A percentile compares a stretch with the other conserved stretches of the same genome.
These are phyloP conservation scores for Epizoanthus illoricatus DNA, from an alignment of 92 coral and sea anemone species.

Conservation along the genomic window DNA sequence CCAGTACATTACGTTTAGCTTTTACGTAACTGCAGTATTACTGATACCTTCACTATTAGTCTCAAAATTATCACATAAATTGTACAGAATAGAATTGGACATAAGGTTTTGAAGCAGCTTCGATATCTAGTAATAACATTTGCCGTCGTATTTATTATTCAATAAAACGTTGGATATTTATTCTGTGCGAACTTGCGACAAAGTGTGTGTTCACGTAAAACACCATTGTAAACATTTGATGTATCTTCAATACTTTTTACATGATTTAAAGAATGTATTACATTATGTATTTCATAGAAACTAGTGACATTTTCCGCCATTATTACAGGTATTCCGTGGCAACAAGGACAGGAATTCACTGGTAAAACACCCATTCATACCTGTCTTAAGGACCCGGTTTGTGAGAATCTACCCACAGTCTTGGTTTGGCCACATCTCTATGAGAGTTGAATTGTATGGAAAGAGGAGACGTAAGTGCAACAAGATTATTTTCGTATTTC, in stretches of 20 bases:
- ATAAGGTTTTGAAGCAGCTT: too few species aligned
- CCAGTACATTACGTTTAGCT: too few species aligned
- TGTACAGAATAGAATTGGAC: too few species aligned
- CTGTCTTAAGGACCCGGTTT: slow-evolving; percentile 55
- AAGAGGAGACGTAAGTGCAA: slow-evolving; percentile 42
- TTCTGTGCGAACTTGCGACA: too few species aligned
- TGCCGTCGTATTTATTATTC: too few species aligned
- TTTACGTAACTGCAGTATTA: too few species aligned
- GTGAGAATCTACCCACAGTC: slow-evolving; percentile 71
- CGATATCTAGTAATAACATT: too few species aligned
- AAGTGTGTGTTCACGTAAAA: neutral
- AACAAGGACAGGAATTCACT: slow-evolving; percentile 66
- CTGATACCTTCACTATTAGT: too few species aligned
- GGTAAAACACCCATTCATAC: slow-evolving; percentile 67
- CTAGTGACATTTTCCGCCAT: neutral
- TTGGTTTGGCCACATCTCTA: slow-evolving; percentile 83
- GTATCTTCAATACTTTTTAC: neutral
- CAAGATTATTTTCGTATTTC: too few species aligned
- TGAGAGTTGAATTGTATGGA: slow-evolving; percentile 81
- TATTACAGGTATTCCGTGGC: slow-evolving; percentile 65
- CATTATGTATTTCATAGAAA: neutral
- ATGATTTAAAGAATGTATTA: neutral
- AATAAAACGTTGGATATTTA: too few species aligned
- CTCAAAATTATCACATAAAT: too few species aligned
- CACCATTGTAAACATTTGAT: neutral